A percentile compares a stretch with the other conserved stretches of the same genome.
Conservation (phyloP, 2,113 vertebrate species). For the Loxodonta africana region DNA sequence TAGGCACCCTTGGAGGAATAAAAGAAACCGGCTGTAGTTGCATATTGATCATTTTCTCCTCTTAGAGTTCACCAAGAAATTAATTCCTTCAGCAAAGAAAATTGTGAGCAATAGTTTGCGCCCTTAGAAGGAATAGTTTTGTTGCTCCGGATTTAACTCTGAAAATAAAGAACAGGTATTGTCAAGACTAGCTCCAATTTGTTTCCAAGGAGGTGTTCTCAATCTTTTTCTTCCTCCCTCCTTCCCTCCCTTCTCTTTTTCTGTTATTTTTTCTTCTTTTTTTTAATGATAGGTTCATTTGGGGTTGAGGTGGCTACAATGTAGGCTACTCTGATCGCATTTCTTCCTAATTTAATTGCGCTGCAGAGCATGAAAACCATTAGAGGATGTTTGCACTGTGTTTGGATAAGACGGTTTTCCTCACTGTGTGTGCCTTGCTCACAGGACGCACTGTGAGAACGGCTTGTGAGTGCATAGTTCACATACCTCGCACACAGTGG, state of each 20-base stretch:
- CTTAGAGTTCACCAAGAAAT: constrained; percentile 74
- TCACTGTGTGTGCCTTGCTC: constrained; percentile 73
- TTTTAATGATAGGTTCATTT: constrained; percentile 2
- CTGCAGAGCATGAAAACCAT: constrained; percentile 81
- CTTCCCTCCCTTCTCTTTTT: not conserved
- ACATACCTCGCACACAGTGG: constrained; percentile 55
- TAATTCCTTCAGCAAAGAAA: constrained; percentile 73
- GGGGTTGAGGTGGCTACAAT: constrained; percentile 41
- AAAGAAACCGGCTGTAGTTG: constrained; percentile 57
- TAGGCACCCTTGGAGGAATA: not conserved
- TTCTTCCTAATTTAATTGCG: constrained; percentile 81
- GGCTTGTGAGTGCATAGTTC: constrained; percentile 63
- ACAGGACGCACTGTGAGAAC: constrained; percentile 80
- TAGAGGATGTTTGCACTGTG: constrained; percentile 77
- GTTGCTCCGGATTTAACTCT: constrained; percentile 73
- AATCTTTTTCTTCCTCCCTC: constrained; percentile 72
- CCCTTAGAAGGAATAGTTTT: constrained; percentile 48
- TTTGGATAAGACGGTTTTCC: constrained; percentile 80
- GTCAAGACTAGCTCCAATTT: constrained; percentile 67
- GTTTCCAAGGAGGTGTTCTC: constrained; percentile 73
- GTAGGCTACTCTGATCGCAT: constrained; percentile 62
- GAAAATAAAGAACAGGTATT: constrained; percentile 66
- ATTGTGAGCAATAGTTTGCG: constrained; percentile 73
- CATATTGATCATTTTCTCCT: constrained; percentile 67
- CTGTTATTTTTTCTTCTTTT: not conserved